These are phyloP conservation scores for Sepioteuthis lessoniana DNA, from an alignment of 2,888 invertebrate genomes.

Conservation along the genomic window DNA sequence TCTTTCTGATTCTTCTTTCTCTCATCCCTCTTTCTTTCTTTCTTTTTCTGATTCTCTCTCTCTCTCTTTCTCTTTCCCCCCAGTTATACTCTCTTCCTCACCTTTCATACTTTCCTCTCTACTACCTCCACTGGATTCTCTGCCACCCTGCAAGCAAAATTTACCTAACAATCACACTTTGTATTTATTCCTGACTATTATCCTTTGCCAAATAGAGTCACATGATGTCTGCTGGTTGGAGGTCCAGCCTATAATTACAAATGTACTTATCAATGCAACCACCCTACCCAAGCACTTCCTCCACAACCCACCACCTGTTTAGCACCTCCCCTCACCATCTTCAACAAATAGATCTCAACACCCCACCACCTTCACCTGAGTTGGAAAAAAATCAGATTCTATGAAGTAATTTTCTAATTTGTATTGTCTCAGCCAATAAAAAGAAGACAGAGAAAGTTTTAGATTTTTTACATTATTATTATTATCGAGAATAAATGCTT, in stretches of 20 bases:
- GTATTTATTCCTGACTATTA: neutral
- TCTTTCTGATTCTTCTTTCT: neutral
- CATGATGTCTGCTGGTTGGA: neutral
- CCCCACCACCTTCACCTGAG: neutral
- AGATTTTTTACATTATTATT: too few relatives aligned
- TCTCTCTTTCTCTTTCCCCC: too few relatives aligned
- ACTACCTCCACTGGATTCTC: neutral
- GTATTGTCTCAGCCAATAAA: neutral
- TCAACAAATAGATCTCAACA: neutral
- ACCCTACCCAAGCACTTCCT: neutral
- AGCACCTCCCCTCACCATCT: neutral
- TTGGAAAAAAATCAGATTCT: neutral
- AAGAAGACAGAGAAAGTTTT: neutral
- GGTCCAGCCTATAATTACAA: neutral
- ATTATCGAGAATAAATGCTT: too few relatives aligned
- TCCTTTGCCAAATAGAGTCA: neutral
- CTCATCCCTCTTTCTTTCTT: neutral
- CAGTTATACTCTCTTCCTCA: neutral
- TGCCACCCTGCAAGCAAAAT: neutral
- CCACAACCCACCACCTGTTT: neutral
- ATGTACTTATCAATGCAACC: neutral
- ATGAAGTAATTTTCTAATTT: neutral
- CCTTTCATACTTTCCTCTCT: neutral
- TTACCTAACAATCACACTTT: slow-evolving; percentile 18
- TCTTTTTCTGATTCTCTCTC: too few relatives aligned